These are phyloP conservation scores for Aramus guarauna DNA, from an alignment of 2,113 vertebrate species.

Conservation along the genomic window DNA sequence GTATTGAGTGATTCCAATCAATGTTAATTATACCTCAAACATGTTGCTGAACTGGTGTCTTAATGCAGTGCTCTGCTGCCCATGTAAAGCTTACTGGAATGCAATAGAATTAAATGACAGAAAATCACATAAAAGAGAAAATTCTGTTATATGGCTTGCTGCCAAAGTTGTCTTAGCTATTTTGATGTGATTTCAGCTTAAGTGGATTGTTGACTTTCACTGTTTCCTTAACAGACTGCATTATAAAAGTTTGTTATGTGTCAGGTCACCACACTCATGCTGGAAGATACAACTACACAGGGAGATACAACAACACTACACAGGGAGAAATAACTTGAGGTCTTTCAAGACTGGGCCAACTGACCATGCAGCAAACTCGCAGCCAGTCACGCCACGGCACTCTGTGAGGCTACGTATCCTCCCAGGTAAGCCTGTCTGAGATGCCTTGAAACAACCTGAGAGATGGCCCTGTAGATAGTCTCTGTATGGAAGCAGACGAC, in stretches of 20 bases:
- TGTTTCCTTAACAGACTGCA: not conserved
- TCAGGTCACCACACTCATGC: not conserved
- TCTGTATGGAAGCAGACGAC: not conserved
- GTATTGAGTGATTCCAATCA: not conserved
- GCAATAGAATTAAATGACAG: not conserved
- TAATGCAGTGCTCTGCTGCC: not conserved
- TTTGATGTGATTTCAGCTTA: not conserved
- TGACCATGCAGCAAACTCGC: not conserved
- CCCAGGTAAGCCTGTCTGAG: not conserved
- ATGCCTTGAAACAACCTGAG: not conserved
- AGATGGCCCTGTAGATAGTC: not conserved
- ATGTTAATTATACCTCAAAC: not conserved
- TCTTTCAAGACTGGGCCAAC: not conserved
- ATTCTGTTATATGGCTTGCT: not conserved
- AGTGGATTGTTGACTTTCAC: not conserved
- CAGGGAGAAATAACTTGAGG: not conserved
- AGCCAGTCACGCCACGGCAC: rapidly evolving
- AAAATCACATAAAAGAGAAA: not conserved
- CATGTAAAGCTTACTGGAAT: not conserved
- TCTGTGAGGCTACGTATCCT: not conserved
- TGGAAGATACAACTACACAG: not conserved
- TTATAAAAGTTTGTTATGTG: not conserved
- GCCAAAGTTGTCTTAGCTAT: not conserved
- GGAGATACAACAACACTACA: not conserved
- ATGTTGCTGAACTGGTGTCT: not conserved